Evolutionary conservation across 2,797 vertebrate species (phyloP).

Genomic region (Halcyon leucocephala): DNA sequence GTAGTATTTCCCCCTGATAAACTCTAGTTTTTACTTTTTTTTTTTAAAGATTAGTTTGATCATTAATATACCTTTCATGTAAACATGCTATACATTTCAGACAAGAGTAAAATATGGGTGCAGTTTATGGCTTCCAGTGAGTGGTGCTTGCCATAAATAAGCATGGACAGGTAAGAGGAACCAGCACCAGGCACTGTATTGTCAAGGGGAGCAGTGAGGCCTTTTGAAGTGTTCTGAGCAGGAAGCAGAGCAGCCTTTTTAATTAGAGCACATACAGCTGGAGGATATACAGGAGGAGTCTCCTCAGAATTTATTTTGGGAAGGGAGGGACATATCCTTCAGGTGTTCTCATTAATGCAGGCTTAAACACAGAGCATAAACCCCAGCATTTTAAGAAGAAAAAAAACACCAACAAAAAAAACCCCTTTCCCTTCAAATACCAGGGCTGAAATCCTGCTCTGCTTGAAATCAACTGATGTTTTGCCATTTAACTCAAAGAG

Average conservation of each 20-base stretch:
- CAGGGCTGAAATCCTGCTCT: not conserved
- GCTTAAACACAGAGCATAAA: slow-evolving; percentile 61
- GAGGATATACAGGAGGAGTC: slow-evolving; percentile 73
- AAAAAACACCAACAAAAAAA: not conserved
- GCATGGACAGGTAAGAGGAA: slow-evolving; percentile 73
- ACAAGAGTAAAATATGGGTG: not conserved
- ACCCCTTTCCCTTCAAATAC: not conserved
- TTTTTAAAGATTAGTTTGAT: not conserved
- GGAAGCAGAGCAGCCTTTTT: slow-evolving; percentile 81
- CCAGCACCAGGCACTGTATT: slow-evolving; percentile 34
- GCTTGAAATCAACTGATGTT: slow-evolving; percentile 46
- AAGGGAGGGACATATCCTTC: slow-evolving; percentile 72
- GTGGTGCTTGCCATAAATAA: slow-evolving; percentile 65
- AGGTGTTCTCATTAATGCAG: slow-evolving; percentile 74
- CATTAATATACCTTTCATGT: not conserved
- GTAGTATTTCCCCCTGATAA: not conserved
- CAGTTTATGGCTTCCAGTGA: slow-evolving; percentile 51
- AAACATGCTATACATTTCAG: not conserved
- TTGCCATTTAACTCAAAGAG: slow-evolving; percentile 48
- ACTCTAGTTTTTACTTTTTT: not conserved
- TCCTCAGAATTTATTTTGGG: slow-evolving; percentile 66
- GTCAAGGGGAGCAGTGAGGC: slow-evolving; percentile 68
- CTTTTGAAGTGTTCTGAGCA: slow-evolving; percentile 83
- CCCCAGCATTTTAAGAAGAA: not conserved
- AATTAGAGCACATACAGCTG: slow-evolving; percentile 81